Evolutionary conservation across 2,888 invertebrate genomes (phyloP).

Genomic region (Drosophila maculinotata): DNA sequence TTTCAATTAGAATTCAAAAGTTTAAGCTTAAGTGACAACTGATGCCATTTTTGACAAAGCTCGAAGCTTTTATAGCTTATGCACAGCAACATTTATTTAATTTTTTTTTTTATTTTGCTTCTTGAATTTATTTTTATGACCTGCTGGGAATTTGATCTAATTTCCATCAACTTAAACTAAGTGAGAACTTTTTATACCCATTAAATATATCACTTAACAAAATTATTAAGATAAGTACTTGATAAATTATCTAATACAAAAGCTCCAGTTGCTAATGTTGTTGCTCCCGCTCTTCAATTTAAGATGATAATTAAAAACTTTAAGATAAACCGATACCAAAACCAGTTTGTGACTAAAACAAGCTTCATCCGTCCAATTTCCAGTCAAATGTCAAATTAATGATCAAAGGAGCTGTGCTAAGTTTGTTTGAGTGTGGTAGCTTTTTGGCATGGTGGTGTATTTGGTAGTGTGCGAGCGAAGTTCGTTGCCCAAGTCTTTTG

Average conservation of each 20-base stretch:
- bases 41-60: slow-evolving; percentile 21
- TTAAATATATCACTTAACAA: too few relatives aligned
- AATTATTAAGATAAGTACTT: not conserved
- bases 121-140: not conserved
- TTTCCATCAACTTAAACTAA: not conserved
- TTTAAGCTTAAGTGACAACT: slow-evolving; percentile 33
- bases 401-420: slow-evolving; percentile 39
- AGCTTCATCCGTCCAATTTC: too few relatives aligned
- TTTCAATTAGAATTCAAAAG: slow-evolving; percentile 3
- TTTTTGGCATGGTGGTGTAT: slow-evolving; percentile 17
- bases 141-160: not conserved
- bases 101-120: not conserved
- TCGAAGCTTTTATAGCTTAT: slow-evolving; percentile 44
- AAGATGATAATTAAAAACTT: too few relatives aligned
- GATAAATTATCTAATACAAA: not conserved
- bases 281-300: too few relatives aligned
- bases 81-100: not conserved
- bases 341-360: too few relatives aligned
- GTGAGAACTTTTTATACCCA: too few relatives aligned
- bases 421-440: slow-evolving; percentile 38
- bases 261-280: too few relatives aligned
- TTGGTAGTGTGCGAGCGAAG: slow-evolving; percentile 19
- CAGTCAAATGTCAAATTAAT: too few relatives aligned
- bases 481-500: slow-evolving; percentile 62
- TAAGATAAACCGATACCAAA: too few relatives aligned